phyloP scores from a whole-genome alignment of 2,888 invertebrate species.

The Ditylenchus weischeri region DNA sequence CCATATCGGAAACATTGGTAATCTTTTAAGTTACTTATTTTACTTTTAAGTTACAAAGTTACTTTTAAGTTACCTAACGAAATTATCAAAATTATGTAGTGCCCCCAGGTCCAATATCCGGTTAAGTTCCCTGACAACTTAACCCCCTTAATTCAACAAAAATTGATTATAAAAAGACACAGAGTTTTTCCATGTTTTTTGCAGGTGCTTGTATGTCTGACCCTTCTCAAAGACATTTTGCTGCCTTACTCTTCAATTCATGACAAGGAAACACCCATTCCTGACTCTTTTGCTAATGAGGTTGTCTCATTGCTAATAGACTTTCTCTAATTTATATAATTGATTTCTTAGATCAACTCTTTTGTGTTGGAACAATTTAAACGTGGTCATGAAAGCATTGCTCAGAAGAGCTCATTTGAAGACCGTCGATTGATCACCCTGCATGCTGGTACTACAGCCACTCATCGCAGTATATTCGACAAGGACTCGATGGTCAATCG shows the following conservation, averaged over 20 bases:
- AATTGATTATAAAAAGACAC: no score
- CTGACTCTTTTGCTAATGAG: slow-evolving; percentile 46
- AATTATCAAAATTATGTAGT: no score
- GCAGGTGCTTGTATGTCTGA: slow-evolving; percentile 81
- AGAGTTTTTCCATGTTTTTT: no score
- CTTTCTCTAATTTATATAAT: neutral
- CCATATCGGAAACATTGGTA: slow-evolving; percentile 82
- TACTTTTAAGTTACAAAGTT: no score
- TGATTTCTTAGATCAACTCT: slow-evolving; percentile 71
- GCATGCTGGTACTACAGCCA: slow-evolving; percentile 1
- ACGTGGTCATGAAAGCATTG: slow-evolving; percentile 73
- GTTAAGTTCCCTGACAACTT: no score
- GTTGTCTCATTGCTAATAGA: slow-evolving; percentile 18
- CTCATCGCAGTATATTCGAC: slow-evolving; percentile 20
- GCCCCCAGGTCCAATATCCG: no score
- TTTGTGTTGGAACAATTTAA: slow-evolving; percentile 83
- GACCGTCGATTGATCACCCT: slow-evolving; percentile 15
- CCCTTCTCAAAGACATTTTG: slow-evolving; percentile 78
- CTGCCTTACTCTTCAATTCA: slow-evolving; percentile 38
- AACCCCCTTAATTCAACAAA: no score
- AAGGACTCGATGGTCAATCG: slow-evolving; percentile 34
- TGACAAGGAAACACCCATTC: slow-evolving; percentile 31
- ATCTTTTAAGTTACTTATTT: no score
- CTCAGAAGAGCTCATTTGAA: slow-evolving; percentile 20
- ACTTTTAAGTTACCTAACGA: no score